Base-by-base conservation (phyloP, 2,888 invertebrate genomes). In the Eupithecia centaureata region DNA sequence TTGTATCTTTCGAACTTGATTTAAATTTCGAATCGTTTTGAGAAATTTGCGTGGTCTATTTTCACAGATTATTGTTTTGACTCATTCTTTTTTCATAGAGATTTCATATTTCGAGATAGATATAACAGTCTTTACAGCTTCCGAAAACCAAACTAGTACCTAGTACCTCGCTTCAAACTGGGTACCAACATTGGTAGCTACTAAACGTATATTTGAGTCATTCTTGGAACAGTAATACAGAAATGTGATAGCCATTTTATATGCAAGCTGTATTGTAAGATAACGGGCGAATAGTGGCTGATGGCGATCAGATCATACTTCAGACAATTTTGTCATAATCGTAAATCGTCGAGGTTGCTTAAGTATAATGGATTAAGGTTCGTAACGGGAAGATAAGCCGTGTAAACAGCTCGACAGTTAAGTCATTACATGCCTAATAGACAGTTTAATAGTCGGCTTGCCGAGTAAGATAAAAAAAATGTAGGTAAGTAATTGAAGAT, bases 301-400 rank as follows among this genome's bases (percentile, higher is more conserved):
- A 64, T 62, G 54, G 57, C 68, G 70, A 71, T 72, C 73, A 68
- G 66, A 63, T 68, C 60, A 42, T 63, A 70, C 72, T 72, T 65
- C 51, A 61, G 59, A 65, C 78, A 80, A 82, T 82, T 82, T 79
- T 79, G 76, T 77, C 76, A 77, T 81, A 80, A 80, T 77, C 81
- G 76, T 80, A 77, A 79, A 80, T 79, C 74, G 76, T 74, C 73
- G 76, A 75, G 74, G 70, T 68, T 70, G 69, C 73, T 72, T 73
- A 71, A 70, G 68, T 72, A 70, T 73, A 73, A 75, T 75, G 69
- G 73, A 76, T 73, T 74, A 73, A 69, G 69, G 63, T 63, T 70
- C 62, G 70, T 75, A 75, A 74, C 74, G 74, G 73, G 59, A 76
- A 58, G 73, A 71, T 72, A 73, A 74, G 68, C 68, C 65, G 64